phyloP scores from a whole-genome alignment of 2,888 invertebrate species.

The Aproaerema taeniolella region DNA sequence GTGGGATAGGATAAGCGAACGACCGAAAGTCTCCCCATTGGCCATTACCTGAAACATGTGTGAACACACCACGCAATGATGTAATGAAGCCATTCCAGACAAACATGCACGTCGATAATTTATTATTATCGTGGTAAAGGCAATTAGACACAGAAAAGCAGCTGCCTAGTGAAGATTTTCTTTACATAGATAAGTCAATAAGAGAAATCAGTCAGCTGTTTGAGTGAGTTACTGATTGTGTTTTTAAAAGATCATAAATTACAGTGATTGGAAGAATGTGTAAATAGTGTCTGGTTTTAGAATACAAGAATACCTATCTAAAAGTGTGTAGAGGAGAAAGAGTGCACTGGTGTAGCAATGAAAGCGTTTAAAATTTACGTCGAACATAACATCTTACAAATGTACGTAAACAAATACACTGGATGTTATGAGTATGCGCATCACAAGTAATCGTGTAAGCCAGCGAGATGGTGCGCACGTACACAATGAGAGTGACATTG shows the following conservation, averaged over 20 bases:
- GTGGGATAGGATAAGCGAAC: constrained; percentile 77
- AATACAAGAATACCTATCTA: constrained; percentile 8
- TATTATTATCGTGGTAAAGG: constrained; percentile 46
- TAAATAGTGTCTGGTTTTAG: no score
- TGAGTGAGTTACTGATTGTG: no score
- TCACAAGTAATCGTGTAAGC: constrained; percentile 19
- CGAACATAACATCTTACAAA: no score
- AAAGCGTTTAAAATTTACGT: no score
- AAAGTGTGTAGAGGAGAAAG: no score
- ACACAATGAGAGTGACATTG: constrained; percentile 28
- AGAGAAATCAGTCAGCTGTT: constrained; percentile 13
- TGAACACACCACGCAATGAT: constrained; percentile 78
- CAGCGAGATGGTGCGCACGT: constrained; percentile 32
- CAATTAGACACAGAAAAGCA: constrained; percentile 59
- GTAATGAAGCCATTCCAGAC: constrained; percentile 77
- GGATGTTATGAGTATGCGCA: constrained; percentile 16
- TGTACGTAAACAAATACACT: constrained; percentile 14
- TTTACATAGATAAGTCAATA: constrained; percentile 5
- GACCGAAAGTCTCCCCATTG: constrained; percentile 81
- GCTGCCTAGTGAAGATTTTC: constrained; percentile 30
- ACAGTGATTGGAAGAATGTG: no score
- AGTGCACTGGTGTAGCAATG: no score
- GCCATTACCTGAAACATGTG: constrained; percentile 84
- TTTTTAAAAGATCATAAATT: no score
- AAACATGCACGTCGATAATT: constrained; percentile 67